Evolutionary conservation across 1,140 invertebrate genomes (phyloP).

Genomic region (Drosophila yakuba): DNA sequence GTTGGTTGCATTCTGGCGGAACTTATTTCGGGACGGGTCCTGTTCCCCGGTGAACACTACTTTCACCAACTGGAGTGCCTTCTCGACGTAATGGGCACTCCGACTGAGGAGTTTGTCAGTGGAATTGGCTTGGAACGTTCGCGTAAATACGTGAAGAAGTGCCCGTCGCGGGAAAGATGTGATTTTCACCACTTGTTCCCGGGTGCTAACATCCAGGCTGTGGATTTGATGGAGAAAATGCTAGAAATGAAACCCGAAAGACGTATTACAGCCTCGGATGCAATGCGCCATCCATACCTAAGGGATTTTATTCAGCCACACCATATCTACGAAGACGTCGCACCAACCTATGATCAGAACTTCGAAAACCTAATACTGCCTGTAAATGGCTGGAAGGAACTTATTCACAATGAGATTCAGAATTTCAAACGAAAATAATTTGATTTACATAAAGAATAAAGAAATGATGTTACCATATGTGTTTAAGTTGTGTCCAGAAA

Average conservation of each 20-base stretch:
- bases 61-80: constrained; percentile 97
- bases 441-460: too few species aligned
- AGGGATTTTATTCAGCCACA: constrained; percentile 94
- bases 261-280: constrained; percentile 95
- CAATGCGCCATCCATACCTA: constrained; percentile 93
- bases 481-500: too few species aligned
- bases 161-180: constrained; percentile 92
- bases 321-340: constrained; percentile 92
- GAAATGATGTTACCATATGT: too few species aligned
- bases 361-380: constrained; percentile 97
- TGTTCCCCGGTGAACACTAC: constrained; percentile 98
- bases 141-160: constrained; percentile 93
- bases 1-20: constrained; percentile 99
- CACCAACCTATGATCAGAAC: constrained; percentile 95
- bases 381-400: constrained; percentile 96
- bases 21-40: constrained; percentile 93
- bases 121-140: constrained; percentile 97
- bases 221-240: constrained; percentile 97
- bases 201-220: constrained; percentile 95
- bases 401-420: constrained; percentile 91
- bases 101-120: constrained; percentile 93
- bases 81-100: constrained; percentile 96
- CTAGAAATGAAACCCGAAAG: constrained; percentile 97
- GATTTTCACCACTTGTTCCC: constrained; percentile 95
- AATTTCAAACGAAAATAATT: constrained; percentile 86